Percentiles rank a stretch among this genome's conserved stretches.
These are phyloP conservation scores for Anaspis maculata DNA, from an alignment of 2,888 invertebrate species.

Conservation along the genomic window DNA sequence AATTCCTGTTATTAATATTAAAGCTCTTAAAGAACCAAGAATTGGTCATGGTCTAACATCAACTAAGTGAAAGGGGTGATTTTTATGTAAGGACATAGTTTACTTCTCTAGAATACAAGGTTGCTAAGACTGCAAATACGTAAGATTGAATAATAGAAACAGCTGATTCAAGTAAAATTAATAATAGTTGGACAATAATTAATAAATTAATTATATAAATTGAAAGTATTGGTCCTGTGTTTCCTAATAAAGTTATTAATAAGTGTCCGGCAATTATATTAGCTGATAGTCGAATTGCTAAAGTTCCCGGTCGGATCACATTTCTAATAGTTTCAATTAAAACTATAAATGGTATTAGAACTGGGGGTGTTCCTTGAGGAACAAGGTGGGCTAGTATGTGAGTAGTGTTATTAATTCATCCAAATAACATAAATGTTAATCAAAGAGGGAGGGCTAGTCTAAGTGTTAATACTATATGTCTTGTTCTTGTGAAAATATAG, in stretches of 20 bases:
- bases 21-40: slow-evolving; percentile 50
- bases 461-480: slow-evolving; percentile 54
- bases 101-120: slow-evolving; percentile 60
- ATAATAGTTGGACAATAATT: slow-evolving; percentile 22
- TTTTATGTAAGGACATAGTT: slow-evolving; percentile 45
- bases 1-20: slow-evolving; percentile 50
- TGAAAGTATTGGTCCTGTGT: slow-evolving; percentile 32
- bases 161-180: slow-evolving; percentile 48
- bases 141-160: slow-evolving; percentile 60
- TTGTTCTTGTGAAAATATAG: slow-evolving; percentile 62
- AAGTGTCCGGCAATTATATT: slow-evolving; percentile 62
- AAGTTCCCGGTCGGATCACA: slow-evolving; percentile 59
- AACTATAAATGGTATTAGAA: slow-evolving; percentile 65
- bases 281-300: slow-evolving; percentile 48
- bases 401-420: slow-evolving; percentile 53
- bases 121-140: slow-evolving; percentile 57
- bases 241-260: slow-evolving; percentile 47
- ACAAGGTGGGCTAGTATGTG: slow-evolving; percentile 61
- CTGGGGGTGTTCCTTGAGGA: slow-evolving; percentile 55
- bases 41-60: slow-evolving; percentile 59
- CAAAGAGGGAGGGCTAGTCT: slow-evolving; percentile 54
- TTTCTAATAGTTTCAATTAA: slow-evolving; percentile 68
- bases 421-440: slow-evolving; percentile 56
- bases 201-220: slow-evolving; percentile 24
- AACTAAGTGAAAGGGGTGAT: slow-evolving; percentile 59